Base-by-base conservation (phyloP, 2,888 invertebrate species). In the Mystacides longicornis region DNA sequence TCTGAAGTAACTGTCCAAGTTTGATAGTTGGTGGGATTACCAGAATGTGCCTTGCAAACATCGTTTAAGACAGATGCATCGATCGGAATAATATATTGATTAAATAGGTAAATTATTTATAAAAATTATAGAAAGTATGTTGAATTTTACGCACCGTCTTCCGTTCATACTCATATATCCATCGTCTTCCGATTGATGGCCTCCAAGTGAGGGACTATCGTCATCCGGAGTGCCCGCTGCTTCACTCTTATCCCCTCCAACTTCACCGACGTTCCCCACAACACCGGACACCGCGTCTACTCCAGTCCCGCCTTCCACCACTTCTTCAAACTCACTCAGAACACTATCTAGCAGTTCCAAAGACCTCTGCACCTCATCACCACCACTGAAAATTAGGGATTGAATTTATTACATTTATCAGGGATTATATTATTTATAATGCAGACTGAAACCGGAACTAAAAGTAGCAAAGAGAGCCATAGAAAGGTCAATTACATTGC, bases 91-190 rank as follows among this genome's bases (percentile, higher is more conserved):
- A n/a, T n/a, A n/a, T n/a, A n/a, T n/a, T n/a, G n/a, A n/a, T n/a
- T n/a, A n/a, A n/a, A n/a, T n/a, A n/a, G n/a, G n/a, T n/a, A n/a
- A n/a, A n/a, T n/a, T n/a, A n/a, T n/a, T n/a, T n/a, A n/a, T n/a
- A n/a, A n/a, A n/a, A n/a, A n/a, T n/a, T n/a, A n/a, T n/a, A n/a
- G n/a, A n/a, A n/a, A n/a, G n/a, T n/a, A n/a, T n/a, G n/a, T n/a
- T n/a, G n/a, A n/a, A n/a, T 27, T 5, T 7, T 16, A 43, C 43
- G 7, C 55, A 82, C 82, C 83, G 85, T 70, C 89, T 82, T 65
- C 90, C 90, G 82, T 90, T 91, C 82, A 90, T 88, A 76, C 90
- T 90, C 89, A 90, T 90, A 76, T 91, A 90, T 71, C 90, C 90
- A 81, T 91, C 90, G 81, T 91, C 90, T 71, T 91, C 90, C 55